These are phyloP conservation scores for Drosophila glabriapex DNA, from an alignment of 2,888 invertebrate species.

Conservation along the genomic window DNA sequence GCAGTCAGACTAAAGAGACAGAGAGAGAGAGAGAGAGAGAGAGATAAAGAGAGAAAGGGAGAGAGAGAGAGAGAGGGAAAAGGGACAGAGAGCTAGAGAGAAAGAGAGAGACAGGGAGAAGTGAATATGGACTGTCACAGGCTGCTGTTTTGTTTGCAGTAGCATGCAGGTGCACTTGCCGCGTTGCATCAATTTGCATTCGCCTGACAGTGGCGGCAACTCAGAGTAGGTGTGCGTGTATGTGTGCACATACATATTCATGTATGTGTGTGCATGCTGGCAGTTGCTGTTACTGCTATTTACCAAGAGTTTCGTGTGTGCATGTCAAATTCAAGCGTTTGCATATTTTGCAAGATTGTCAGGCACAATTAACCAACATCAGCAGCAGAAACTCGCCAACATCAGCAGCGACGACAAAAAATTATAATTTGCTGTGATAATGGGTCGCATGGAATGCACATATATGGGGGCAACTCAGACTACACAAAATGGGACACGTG, in stretches of 20 bases:
- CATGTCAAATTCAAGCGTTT: conserved; percentile 79
- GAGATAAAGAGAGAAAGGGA: neutral
- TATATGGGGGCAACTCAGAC: conserved; percentile 32
- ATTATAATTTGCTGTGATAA: conserved; percentile 74
- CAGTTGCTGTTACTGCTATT: conserved; percentile 70
- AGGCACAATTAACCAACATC: conserved; percentile 79
- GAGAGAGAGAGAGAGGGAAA: neutral
- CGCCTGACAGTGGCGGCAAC: conserved; percentile 44
- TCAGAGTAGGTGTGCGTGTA: conserved; percentile 4
- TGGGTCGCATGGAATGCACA: conserved; percentile 36
- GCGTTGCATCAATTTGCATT: conserved; percentile 72
- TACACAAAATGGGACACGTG: conserved; percentile 45
- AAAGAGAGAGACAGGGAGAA: neutral
- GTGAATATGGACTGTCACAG: conserved; percentile 58
- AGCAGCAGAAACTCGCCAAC: conserved; percentile 52
- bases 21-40: conserved; percentile 1
- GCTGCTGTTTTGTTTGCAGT: conserved; percentile 72
- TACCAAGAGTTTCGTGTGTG: conserved; percentile 79
- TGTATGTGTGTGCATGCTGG: conserved; percentile 43
- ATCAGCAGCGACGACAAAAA: conserved; percentile 45
- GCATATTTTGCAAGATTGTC: conserved; percentile 79
- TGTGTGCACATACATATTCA: conserved; percentile 11
- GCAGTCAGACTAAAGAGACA: conserved; percentile 10
- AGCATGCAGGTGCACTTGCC: conserved; percentile 75
- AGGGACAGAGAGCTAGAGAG: neutral